phyloP scores from a whole-genome alignment of 1,140 invertebrate genomes.

The Glossosoma conforme region DNA sequence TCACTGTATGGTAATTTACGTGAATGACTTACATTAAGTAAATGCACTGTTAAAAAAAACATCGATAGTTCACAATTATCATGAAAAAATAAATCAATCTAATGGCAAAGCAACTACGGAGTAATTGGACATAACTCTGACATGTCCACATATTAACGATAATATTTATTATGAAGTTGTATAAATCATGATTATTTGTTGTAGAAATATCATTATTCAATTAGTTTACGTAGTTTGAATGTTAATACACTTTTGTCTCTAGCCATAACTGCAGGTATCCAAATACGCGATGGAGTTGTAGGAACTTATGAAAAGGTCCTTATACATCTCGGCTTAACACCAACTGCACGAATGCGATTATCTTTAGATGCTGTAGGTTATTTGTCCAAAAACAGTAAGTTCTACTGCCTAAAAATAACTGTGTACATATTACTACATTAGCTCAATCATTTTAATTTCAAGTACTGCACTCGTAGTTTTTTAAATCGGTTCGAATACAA shows the following conservation, averaged over 20 bases:
- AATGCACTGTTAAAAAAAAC: constrained; percentile 2
- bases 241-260: constrained; percentile 34
- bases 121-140: too few relatives aligned
- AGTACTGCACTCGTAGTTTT: too few relatives aligned
- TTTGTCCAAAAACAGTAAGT: constrained; percentile 60
- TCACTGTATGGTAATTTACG: too few relatives aligned
- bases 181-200: too few relatives aligned
- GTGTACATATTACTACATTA: background rate
- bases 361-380: constrained; percentile 61
- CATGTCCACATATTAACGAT: too few relatives aligned
- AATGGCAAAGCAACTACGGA: too few relatives aligned
- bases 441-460: too few relatives aligned
- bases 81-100: background rate
- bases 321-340: constrained; percentile 55
- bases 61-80: background rate
- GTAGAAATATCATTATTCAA: too few relatives aligned
- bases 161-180: too few relatives aligned
- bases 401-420: background rate
- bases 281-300: constrained; percentile 60
- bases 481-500: too few relatives aligned
- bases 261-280: constrained; percentile 56
- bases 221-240: too few relatives aligned
- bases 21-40: too few relatives aligned
- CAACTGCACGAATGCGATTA: constrained; percentile 56
- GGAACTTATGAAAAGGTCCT: constrained; percentile 59